Evolutionary conservation across 35 echinoderm and acorn worm genomes (phyloP).

Genomic region (Apostichopus californicus): DNA sequence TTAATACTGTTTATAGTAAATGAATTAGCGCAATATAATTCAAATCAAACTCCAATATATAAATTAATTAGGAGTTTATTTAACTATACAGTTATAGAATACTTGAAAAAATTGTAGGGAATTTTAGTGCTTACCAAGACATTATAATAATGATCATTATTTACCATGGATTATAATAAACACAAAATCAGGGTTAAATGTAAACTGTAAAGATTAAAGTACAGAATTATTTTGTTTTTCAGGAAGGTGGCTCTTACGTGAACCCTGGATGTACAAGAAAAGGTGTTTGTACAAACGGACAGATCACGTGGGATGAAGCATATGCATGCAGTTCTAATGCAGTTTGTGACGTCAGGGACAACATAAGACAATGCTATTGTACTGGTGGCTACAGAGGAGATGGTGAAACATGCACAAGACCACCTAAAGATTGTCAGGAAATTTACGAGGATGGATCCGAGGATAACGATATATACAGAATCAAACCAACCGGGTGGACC

Average conservation of each 20-base stretch:
- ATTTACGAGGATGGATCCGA: background rate
- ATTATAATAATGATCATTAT: too few relatives aligned
- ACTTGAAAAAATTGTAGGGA: too few relatives aligned
- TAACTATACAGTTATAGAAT: too few relatives aligned
- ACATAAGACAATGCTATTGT: constrained; percentile 5
- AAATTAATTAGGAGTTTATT: too few relatives aligned
- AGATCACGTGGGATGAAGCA: background rate
- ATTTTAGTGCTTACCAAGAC: too few relatives aligned
- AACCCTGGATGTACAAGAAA: background rate
- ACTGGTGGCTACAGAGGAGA: background rate
- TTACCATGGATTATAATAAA: too few relatives aligned
- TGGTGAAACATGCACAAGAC: too few relatives aligned
- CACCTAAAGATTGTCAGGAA: background rate
- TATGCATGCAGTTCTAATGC: background rate
- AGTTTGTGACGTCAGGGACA: background rate
- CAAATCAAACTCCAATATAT: too few relatives aligned
- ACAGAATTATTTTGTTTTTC: background rate
- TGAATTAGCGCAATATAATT: too few relatives aligned
- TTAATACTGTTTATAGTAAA: too few relatives aligned
- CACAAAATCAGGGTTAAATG: too few relatives aligned
- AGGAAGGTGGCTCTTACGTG: constrained; percentile 6
- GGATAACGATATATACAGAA: background rate
- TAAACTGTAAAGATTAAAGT: too few relatives aligned
- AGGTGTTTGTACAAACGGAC: background rate
- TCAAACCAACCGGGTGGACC: constrained; percentile 9